Evolutionary conservation across 2,797 vertebrate species (phyloP), one percentile per base, ranked within the genome.

Genomic region (Lacerta agilis): DNA sequence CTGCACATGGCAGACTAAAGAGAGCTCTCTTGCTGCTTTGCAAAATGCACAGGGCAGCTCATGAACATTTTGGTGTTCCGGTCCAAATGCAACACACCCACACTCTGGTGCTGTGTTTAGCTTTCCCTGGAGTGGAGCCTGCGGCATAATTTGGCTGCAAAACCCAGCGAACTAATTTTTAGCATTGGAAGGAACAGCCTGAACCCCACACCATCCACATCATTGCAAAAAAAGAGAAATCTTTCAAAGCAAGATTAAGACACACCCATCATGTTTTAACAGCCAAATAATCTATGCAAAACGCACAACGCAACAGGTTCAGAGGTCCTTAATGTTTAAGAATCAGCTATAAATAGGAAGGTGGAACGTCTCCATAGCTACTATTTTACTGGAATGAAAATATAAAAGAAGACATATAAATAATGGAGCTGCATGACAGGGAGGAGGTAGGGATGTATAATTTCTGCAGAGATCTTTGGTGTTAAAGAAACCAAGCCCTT

Each of bases 361-460:
- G 79, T 58, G 73, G 72, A 90, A 93, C 61, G 92, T 95, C 94
- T 94, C 95, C 94, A 96, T 96, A 93, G 96, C 94, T 96, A 96
- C 94, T 85, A 88, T 85, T 85, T 83, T 92, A 43, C 81, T 91
- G 92, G 89, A 87, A 67, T 64, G 33, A 86, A 93, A 95, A 93
- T 82, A 91, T 4, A 20, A 91, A 88, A 93, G 17, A 45, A 78
- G 76, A 0, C 83, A 64, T 86, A 36, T 91, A 91, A 92, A 4
- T 83, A 38, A 49, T 18, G 8, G 27, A 79, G 71, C 27, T 29
- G 89, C 43, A 66, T 87, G 75, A 72, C 64, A 79, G 11, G 4
- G 73, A 77, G 75, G 3, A 78, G 76, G 17, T 3, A 1, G 43
- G 18, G 1, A 66, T 49, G 49, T 8, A 33, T 10, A 83, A 67